Conservation (phyloP, 1,140 invertebrate species). For the Gonatopus flavifemur region DNA sequence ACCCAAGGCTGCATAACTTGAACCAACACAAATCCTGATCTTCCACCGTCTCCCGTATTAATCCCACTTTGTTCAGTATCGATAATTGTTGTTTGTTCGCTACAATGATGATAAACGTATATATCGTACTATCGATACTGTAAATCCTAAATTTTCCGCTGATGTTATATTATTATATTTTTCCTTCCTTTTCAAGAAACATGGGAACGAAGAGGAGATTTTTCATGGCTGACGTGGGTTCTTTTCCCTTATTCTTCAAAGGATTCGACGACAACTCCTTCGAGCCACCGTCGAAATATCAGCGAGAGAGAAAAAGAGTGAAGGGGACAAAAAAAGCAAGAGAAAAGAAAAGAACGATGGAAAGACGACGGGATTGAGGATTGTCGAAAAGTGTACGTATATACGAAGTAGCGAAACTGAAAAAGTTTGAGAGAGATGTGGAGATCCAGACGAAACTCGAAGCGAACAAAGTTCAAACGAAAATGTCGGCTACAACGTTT, state of each 20-base stretch:
- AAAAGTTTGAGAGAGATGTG: no score
- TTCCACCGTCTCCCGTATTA: neutral
- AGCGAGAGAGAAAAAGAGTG: neutral
- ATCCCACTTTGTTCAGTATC: neutral
- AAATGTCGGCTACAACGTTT: neutral
- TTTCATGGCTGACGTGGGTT: neutral
- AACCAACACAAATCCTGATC: constrained; percentile 5
- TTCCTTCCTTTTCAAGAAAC: no score
- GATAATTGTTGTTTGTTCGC: no score
- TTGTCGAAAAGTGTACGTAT: neutral
- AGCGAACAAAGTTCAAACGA: no score
- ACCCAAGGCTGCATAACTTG: constrained; percentile 38
- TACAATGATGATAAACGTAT: no score
- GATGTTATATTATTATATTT: no score
- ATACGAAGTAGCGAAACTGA: neutral
- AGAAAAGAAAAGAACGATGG: neutral
- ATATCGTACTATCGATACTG: no score
- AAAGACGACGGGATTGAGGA: neutral
- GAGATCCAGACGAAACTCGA: no score
- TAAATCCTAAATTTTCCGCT: no score
- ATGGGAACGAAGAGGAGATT: no score
- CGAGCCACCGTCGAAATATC: neutral
- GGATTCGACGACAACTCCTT: neutral
- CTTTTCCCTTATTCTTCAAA: neutral
- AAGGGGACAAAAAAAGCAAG: neutral